These are phyloP conservation scores for Stramonita haemastoma DNA, from an alignment of 2,888 invertebrate species.

Conservation along the genomic window DNA sequence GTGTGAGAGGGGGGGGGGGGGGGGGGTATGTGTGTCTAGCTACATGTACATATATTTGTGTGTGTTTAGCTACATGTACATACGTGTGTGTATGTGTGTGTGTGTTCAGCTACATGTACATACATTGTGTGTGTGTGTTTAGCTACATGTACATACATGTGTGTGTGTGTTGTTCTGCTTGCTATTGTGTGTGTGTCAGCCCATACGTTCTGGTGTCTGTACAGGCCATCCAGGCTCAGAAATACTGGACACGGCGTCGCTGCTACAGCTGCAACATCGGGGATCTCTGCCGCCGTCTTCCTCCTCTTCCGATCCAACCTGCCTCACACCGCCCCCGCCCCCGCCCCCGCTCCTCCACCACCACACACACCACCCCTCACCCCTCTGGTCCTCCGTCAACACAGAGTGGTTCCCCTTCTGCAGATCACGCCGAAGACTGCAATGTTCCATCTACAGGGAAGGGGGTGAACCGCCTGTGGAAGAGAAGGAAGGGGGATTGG, in stretches of 20 bases:
- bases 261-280: slow-evolving; percentile 67
- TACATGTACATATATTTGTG: too few species aligned
- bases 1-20: too few species aligned
- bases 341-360: background rate
- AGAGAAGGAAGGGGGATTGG: too few species aligned
- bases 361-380: background rate
- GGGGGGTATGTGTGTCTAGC: too few species aligned
- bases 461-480: too few species aligned
- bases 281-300: slow-evolving; percentile 65
- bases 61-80: too few species aligned
- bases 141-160: too few species aligned
- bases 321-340: background rate
- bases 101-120: too few species aligned
- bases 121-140: too few species aligned
- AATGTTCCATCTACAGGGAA: too few species aligned
- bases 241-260: slow-evolving; percentile 60
- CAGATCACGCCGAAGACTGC: background rate
- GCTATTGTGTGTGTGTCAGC: background rate
- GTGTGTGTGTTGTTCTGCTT: too few species aligned
- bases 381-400: background rate
- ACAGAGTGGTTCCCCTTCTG: background rate
- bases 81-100: too few species aligned
- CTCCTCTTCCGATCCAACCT: slow-evolving; percentile 57
- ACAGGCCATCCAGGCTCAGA: slow-evolving; percentile 48
- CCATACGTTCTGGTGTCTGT: background rate